These are phyloP conservation scores for Myocastor coypus DNA, from an alignment of 2,113 vertebrate species.

Conservation along the genomic window DNA sequence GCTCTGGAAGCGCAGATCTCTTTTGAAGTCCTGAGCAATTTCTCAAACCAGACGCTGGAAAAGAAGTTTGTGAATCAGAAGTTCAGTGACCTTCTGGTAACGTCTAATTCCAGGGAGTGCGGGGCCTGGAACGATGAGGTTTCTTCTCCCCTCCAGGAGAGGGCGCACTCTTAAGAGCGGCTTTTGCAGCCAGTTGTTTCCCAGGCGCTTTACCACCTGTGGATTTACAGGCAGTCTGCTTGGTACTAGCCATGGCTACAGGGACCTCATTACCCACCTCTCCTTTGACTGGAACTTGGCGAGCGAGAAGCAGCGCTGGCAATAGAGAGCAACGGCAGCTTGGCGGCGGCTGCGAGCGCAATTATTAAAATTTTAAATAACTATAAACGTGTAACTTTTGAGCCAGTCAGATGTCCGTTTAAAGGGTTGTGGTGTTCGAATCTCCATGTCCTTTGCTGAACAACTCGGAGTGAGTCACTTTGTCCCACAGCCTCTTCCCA, in stretches of 20 bases:
- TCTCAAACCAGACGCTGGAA: constrained; percentile 93
- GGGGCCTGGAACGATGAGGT: constrained; percentile 83
- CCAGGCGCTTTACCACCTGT: too few relatives aligned
- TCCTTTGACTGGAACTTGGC: too few relatives aligned
- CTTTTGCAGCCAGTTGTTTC: too few relatives aligned
- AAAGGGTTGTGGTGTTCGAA: neutral
- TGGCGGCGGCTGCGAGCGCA: too few relatives aligned
- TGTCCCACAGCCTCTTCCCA: neutral
- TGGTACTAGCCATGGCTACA: too few relatives aligned
- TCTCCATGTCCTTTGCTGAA: neutral
- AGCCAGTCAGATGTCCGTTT: neutral
- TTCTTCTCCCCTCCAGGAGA: too few relatives aligned
- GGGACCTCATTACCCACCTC: too few relatives aligned
- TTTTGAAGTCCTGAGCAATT: constrained; percentile 95
- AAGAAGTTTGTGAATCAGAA: constrained; percentile 92
- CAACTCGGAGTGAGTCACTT: neutral
- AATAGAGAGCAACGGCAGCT: too few relatives aligned
- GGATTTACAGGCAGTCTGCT: too few relatives aligned
- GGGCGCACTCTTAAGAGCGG: too few relatives aligned
- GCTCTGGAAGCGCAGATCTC: constrained; percentile 93
- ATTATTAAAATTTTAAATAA: neutral
- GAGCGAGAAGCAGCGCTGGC: too few relatives aligned
- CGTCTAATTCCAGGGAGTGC: constrained; percentile 92
- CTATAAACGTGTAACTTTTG: neutral
- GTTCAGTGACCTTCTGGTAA: constrained; percentile 92